Base-by-base conservation (phyloP, 2,797 vertebrate species). In the Adelosebastes latens region DNA sequence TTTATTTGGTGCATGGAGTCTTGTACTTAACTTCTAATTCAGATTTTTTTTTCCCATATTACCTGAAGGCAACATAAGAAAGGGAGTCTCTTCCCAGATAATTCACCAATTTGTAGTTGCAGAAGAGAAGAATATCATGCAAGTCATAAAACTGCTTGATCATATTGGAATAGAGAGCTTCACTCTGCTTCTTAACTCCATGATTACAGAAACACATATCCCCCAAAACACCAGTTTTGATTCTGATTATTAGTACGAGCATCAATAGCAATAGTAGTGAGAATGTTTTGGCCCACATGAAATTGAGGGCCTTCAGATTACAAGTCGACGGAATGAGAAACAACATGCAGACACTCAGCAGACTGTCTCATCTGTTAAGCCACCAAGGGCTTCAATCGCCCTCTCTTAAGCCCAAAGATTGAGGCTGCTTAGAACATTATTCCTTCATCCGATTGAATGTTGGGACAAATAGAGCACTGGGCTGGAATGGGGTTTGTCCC, bases 401-500 rank as follows among this genome's bases (percentile, higher is more conserved):
- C 79, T 77, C 77, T 61, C 61, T 86, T 84, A 90, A 92, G 39
- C 78, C 80, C 27, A 52, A 80, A 87, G 84, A 87, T 79, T 87
- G 85, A 86, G 69, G 84, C 87, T 86, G 79, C 82, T 87, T 75
- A 56, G 77, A 80, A 80, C 75, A 71, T 92, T 87, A 87, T 91
- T 90, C 89, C 82, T 81, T 90, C 77, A 89, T 90, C 90, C 72
- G 39, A 89, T 59, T 88, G 83, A 87, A 91, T 85, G 79, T 82
- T 78, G 80, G 88, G 84, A 90, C 83, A 89, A 89, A 90, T 80
- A 70, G 80, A 83, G 78, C 53, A 70, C 77, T 25, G 52, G 81
- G 73, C 71, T 83, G 55, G 72, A 87, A 80, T 67, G 82, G 79
- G 85, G 77, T 91, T 91, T 79, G 79, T 87, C 82, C 75, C 20